Conservation (phyloP, 2,888 invertebrate genomes). For the Mimas tiliae region DNA sequence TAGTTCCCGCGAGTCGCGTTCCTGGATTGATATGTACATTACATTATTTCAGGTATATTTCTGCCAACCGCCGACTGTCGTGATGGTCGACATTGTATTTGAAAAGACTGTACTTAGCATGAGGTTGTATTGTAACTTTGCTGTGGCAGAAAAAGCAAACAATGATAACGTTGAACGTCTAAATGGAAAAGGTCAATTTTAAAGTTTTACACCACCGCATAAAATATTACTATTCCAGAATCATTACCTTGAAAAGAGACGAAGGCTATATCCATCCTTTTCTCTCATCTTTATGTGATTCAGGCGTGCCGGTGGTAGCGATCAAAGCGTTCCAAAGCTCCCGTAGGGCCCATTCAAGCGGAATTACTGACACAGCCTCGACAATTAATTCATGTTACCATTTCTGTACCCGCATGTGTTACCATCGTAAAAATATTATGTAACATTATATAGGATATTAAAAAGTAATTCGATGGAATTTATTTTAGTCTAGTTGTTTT, state of each 20-base stretch:
- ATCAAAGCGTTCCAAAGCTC: conserved; percentile 41
- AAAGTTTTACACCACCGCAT: neutral
- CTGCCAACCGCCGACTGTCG: no score
- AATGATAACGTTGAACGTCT: neutral
- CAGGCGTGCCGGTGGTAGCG: conserved; percentile 24
- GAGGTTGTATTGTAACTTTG: no score
- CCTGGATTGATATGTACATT: no score
- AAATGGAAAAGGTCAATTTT: neutral
- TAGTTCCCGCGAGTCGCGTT: no score
- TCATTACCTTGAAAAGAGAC: neutral
- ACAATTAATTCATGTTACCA: conserved; percentile 42
- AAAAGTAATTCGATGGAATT: neutral
- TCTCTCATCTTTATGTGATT: neutral
- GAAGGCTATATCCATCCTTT: neutral
- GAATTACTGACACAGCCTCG: conserved; percentile 40
- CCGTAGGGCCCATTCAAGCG: conserved; percentile 38
- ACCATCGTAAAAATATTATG: conserved; percentile 13
- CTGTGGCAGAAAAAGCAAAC: no score
- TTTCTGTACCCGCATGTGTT: conserved; percentile 28
- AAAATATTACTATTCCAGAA: neutral
- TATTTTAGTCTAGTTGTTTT: no score
- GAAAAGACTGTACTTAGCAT: no score
- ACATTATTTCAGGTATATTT: no score
- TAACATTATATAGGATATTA: neutral
- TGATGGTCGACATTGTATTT: no score